Evolutionary conservation across 2,888 invertebrate species (phyloP).

Genomic region (Lithosia quadra): DNA sequence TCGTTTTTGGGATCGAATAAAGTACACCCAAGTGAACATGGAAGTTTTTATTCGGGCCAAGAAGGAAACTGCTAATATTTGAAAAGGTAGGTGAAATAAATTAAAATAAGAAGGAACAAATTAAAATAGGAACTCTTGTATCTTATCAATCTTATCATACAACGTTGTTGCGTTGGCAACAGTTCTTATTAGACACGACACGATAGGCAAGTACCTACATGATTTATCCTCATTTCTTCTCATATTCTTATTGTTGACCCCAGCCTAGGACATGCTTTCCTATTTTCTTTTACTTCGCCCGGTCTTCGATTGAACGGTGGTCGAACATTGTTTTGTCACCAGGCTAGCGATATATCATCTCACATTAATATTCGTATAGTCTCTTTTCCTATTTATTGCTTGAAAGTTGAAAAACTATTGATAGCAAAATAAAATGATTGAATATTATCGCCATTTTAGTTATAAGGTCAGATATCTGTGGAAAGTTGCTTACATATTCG

Average conservation of each 20-base stretch:
- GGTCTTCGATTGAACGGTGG: neutral
- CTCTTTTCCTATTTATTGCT: too few relatives aligned
- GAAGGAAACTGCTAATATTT: neutral
- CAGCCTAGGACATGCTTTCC: too few relatives aligned
- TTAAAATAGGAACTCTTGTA: too few relatives aligned
- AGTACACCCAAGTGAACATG: slow-evolving; percentile 1
- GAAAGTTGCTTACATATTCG: neutral
- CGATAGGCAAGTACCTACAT: neutral
- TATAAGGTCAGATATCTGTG: neutral
- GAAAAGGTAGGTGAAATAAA: neutral
- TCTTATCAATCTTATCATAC: neutral
- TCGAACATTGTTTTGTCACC: too few relatives aligned
- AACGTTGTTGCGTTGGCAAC: neutral
- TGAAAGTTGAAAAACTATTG: too few relatives aligned
- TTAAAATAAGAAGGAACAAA: neutral
- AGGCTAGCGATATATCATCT: neutral
- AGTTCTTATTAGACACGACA: neutral
- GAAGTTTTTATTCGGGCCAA: slow-evolving; percentile 4
- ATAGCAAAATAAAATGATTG: too few relatives aligned
- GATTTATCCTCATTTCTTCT: neutral
- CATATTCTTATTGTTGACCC: too few relatives aligned
- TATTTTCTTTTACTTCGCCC: too few relatives aligned
- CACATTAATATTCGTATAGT: neutral
- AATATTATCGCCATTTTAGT: too few relatives aligned
- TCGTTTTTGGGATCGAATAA: slow-evolving; percentile 30